A percentile compares a stretch with the other conserved stretches of the same genome.
phyloP scores from a whole-genome alignment of 2,888 invertebrate species.

The Halocaridina rubra region DNA sequence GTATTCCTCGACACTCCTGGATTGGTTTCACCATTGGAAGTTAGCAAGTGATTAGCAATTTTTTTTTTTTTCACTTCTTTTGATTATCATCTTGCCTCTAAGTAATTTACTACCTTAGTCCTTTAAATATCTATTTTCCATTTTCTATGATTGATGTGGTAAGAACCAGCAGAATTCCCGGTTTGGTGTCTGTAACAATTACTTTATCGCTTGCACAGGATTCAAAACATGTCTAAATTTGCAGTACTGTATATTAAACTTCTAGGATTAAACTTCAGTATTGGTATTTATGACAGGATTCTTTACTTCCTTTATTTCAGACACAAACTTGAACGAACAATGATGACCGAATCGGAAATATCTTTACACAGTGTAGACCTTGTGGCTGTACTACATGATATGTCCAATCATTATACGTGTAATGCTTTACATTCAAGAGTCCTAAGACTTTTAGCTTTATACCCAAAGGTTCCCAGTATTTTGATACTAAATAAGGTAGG shows the following conservation, averaged over 20 bases:
- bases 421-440: conserved; percentile 78
- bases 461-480: conserved; percentile 74
- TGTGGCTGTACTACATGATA: conserved; percentile 89
- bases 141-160: too few relatives aligned
- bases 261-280: too few relatives aligned
- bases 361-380: conserved; percentile 80
- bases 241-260: too few relatives aligned
- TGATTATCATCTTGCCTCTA: too few relatives aligned
- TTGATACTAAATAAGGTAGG: conserved; percentile 90
- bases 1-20: conserved; percentile 96
- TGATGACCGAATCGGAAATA: conserved; percentile 74
- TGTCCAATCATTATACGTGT: conserved; percentile 78
- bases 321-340: conserved; percentile 73
- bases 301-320: conserved; percentile 69
- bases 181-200: too few relatives aligned
- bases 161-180: too few relatives aligned
- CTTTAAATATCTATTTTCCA: too few relatives aligned
- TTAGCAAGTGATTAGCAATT: conserved; percentile 73
- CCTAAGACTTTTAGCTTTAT: conserved; percentile 76
- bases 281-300: too few relatives aligned
- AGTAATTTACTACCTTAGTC: too few relatives aligned
- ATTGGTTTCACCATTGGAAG: conserved; percentile 78
- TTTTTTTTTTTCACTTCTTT: not conserved
- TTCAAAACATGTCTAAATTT: too few relatives aligned
- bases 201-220: too few relatives aligned